These are phyloP conservation scores for Sturnira hondurensis DNA, from an alignment of 2,113 vertebrate genomes.

Conservation along the genomic window DNA sequence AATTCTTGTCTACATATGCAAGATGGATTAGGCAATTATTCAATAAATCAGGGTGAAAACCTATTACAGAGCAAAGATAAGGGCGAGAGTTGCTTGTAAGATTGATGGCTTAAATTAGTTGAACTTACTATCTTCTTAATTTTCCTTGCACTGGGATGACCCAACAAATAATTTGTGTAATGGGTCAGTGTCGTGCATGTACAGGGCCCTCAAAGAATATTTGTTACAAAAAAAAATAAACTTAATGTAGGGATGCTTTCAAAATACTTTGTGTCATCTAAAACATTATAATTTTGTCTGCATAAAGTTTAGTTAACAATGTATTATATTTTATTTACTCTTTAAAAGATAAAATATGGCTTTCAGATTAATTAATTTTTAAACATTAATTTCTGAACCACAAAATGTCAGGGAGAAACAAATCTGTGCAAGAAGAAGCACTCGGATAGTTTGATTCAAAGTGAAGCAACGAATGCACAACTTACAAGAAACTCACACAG, in stretches of 20 bases:
- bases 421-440: background rate
- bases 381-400: background rate
- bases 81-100: slow-evolving; percentile 26
- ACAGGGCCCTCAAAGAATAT: background rate
- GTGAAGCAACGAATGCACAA: background rate
- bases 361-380: background rate
- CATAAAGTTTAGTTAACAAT: background rate
- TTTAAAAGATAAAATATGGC: background rate
- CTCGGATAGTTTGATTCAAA: background rate
- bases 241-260: background rate
- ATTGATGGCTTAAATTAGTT: slow-evolving; percentile 45
- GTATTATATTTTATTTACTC: background rate
- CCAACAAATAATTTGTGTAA: slow-evolving; percentile 25
- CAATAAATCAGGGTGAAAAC: slow-evolving; percentile 49
- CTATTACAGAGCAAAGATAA: slow-evolving; percentile 31
- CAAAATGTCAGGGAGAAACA: background rate
- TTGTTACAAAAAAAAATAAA: background rate
- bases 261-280: background rate
- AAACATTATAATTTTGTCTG: background rate
- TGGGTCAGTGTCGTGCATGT: background rate
- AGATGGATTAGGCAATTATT: slow-evolving; percentile 56
- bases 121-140: slow-evolving; percentile 36
- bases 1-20: slow-evolving; percentile 49
- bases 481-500: background rate
- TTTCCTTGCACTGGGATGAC: background rate